Evolutionary conservation across 2,888 invertebrate genomes (phyloP).

Genomic region (Caenorhabditis wallacei): DNA sequence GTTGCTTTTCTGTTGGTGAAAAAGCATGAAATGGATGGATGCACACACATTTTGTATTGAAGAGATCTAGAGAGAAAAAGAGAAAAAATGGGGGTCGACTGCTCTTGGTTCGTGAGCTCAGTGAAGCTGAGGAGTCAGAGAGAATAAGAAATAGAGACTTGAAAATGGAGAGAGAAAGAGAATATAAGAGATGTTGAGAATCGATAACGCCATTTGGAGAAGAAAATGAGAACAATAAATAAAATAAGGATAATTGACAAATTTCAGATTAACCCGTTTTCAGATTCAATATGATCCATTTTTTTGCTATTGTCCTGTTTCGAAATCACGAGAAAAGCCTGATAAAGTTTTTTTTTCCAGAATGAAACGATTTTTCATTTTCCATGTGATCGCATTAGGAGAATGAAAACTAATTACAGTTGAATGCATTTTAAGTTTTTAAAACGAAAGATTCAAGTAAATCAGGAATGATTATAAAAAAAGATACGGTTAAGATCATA

Average conservation of each 20-base stretch:
- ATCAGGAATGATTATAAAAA: no score
- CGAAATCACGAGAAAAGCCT: no score
- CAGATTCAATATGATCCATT: not conserved
- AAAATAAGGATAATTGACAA: not conserved
- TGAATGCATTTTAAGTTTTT: no score
- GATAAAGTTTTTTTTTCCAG: no score
- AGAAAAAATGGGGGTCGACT: not conserved
- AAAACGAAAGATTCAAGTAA: no score
- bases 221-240: no score
- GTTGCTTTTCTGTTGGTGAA: conserved; percentile 37
- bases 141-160: conserved; percentile 27
- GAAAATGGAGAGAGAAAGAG: conserved; percentile 15
- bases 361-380: no score
- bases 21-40: conserved; percentile 48
- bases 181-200: conserved; percentile 29
- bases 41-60: conserved; percentile 37
- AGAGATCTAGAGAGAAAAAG: conserved; percentile 24
- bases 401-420: no score
- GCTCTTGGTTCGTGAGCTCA: conserved; percentile 30
- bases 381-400: no score
- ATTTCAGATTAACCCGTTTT: not conserved
- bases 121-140: conserved; percentile 34
- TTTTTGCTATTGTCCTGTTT: no score
- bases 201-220: conserved; percentile 27
- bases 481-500: no score